These are phyloP conservation scores for Lochmaea capreae DNA, from an alignment of 2,888 invertebrate genomes.

Conservation along the genomic window DNA sequence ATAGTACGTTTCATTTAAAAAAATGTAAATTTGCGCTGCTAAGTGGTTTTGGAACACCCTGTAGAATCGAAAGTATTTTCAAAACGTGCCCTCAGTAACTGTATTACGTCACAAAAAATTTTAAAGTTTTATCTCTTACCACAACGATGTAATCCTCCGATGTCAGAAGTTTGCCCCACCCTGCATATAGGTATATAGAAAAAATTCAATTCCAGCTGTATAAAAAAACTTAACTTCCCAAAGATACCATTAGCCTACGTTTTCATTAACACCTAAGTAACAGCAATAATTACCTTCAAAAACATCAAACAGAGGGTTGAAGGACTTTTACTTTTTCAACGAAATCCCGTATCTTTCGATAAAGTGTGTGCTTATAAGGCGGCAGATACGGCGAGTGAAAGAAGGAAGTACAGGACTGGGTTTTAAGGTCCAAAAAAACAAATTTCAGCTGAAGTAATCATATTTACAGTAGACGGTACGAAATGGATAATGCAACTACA, in stretches of 20 bases:
- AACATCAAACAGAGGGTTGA: constrained; percentile 24
- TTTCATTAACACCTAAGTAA: constrained; percentile 33
- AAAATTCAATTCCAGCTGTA: background rate
- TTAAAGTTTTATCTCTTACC: no score
- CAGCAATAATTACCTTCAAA: constrained; percentile 31
- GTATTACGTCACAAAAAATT: no score
- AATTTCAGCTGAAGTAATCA: background rate
- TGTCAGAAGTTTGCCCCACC: no score
- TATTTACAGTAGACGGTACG: background rate
- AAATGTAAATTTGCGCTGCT: no score
- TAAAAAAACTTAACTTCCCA: constrained; percentile 7
- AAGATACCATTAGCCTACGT: constrained; percentile 15
- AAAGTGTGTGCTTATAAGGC: constrained; percentile 25
- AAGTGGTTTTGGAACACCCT: no score
- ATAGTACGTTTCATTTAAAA: no score
- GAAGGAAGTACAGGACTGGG: constrained; percentile 2
- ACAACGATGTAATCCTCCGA: no score
- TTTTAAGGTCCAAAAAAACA: background rate
- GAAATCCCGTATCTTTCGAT: constrained; percentile 25
- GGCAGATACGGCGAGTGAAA: constrained; percentile 24
- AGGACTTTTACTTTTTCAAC: background rate
- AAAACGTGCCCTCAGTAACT: no score
- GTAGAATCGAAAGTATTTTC: no score
- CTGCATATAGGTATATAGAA: no score
- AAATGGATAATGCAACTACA: no score